Conservation (phyloP, 2,113 vertebrate genomes). For the Struthidea cinerea region DNA sequence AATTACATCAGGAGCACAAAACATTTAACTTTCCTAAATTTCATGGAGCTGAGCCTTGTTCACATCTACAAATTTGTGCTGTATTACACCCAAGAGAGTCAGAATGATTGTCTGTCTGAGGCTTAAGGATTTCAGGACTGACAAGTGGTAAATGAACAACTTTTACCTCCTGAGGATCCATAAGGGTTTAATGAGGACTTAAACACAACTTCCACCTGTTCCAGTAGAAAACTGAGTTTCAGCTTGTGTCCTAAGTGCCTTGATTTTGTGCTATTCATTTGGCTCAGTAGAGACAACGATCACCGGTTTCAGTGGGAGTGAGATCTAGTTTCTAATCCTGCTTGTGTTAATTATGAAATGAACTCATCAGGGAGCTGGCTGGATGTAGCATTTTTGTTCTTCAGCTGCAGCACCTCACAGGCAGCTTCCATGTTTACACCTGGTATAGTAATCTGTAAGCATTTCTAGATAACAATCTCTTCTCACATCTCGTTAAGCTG, state of each 20-base stretch:
- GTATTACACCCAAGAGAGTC: not conserved
- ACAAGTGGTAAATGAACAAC: not conserved
- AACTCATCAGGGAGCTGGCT: not conserved
- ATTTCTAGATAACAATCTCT: not conserved
- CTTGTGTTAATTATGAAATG: not conserved
- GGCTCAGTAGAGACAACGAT: not conserved
- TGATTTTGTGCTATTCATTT: not conserved
- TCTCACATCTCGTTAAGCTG: not conserved
- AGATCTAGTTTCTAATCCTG: not conserved
- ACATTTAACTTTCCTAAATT: not conserved
- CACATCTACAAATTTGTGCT: not conserved
- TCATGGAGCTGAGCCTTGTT: not conserved
- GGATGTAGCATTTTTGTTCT: not conserved
- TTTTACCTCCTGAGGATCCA: not conserved
- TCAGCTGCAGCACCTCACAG: not conserved
- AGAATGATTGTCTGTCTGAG: not conserved
- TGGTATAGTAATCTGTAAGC: not conserved
- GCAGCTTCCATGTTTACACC: not conserved
- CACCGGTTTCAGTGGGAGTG: not conserved
- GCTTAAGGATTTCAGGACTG: not conserved
- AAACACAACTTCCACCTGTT: not conserved
- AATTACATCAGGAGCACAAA: not conserved
- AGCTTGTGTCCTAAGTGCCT: not conserved
- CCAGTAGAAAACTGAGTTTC: not conserved
- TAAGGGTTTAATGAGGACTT: not conserved